Evolutionary conservation across 1,140 invertebrate genomes (phyloP), one percentile per base, ranked within the genome.

Genomic region (Drosophila pectinifera): DNA sequence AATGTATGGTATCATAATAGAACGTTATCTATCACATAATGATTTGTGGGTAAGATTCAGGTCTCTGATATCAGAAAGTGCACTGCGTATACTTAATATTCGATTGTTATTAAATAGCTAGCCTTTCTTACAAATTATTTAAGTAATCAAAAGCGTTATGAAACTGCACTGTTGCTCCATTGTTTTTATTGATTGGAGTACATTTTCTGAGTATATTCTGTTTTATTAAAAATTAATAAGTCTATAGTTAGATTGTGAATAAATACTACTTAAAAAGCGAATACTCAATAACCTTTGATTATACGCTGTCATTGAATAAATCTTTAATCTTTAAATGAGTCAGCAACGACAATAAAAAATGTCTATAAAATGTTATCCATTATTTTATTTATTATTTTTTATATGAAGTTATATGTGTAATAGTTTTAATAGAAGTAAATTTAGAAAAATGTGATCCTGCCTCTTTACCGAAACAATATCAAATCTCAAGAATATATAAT

Each of bases 391-490:
- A 46, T 16, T 10, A 26, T 10, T n/a, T 10, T 5, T 24, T 46
- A 2, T n/a, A 3, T 0, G 5, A 26, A 24, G 1, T 0, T n/a
- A n/a, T n/a, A n/a, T 14, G 24, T n/a, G 5, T 0, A 24, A 7
- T 1, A 34, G 3, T 11, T 34, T 34, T 11, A 11, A 0, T 11
- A n/a, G 11, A 34, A 3, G 0, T 22, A 2, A 22, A n/a, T 46
- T 24, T 5, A 8, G 2, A 16, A 22, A 16, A 16, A 0, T 48
- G n/a, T 16, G n/a, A 16, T 2, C 8, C 11, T 11, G n/a, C 5
- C 5, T 5, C 1, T 16, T 16, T 5, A 11, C 0, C 0, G 3
- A 16, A 48, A 26, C 13, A 28, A 11, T 1, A 24, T 8, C 7
- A 3, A 7, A 46, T 24, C 8, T 31, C n/a, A n/a, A n/a, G n/a